phyloP scores from a whole-genome alignment of 2,113 vertebrate genomes.

The Sander vitreus region DNA sequence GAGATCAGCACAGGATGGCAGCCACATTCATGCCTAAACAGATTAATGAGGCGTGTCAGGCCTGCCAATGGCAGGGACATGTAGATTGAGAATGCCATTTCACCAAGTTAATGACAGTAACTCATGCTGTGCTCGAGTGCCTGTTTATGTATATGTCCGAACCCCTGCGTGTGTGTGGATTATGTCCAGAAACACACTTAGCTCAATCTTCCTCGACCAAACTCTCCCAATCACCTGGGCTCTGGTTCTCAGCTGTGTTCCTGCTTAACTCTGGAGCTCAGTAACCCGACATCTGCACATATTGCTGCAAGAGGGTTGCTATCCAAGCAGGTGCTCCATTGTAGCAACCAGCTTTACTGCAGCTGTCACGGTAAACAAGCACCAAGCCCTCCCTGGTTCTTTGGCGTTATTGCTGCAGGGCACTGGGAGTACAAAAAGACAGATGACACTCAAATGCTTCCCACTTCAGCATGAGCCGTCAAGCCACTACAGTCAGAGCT shows the following conservation, averaged over 20 bases:
- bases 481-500: slow-evolving; percentile 58
- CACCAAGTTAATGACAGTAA: slow-evolving; percentile 16
- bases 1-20: slow-evolving; percentile 38
- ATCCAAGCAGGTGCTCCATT: slow-evolving; percentile 50
- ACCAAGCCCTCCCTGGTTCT: slow-evolving; percentile 46
- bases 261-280: slow-evolving; percentile 48
- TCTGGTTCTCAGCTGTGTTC: slow-evolving; percentile 69
- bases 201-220: slow-evolving; percentile 34
- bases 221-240: slow-evolving; percentile 54
- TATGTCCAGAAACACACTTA: slow-evolving; percentile 41
- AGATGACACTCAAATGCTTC: slow-evolving; percentile 71
- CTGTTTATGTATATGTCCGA: slow-evolving; percentile 17
- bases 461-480: slow-evolving; percentile 67
- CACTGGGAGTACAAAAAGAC: slow-evolving; percentile 56
- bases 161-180: slow-evolving; percentile 35
- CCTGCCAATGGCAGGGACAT: slow-evolving; percentile 20
- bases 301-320: slow-evolving; percentile 52
- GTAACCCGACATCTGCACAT: slow-evolving; percentile 63
- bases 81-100: slow-evolving; percentile 29
- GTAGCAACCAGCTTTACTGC: slow-evolving; percentile 67
- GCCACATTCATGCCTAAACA: slow-evolving; percentile 36
- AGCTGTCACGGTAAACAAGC: slow-evolving; percentile 75
- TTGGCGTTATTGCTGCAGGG: slow-evolving; percentile 60
- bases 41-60: slow-evolving; percentile 51
- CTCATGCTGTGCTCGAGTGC: slow-evolving; percentile 41